These are phyloP conservation scores for Tadarida brasiliensis DNA, from an alignment of 2,797 vertebrate genomes.

Conservation along the genomic window DNA sequence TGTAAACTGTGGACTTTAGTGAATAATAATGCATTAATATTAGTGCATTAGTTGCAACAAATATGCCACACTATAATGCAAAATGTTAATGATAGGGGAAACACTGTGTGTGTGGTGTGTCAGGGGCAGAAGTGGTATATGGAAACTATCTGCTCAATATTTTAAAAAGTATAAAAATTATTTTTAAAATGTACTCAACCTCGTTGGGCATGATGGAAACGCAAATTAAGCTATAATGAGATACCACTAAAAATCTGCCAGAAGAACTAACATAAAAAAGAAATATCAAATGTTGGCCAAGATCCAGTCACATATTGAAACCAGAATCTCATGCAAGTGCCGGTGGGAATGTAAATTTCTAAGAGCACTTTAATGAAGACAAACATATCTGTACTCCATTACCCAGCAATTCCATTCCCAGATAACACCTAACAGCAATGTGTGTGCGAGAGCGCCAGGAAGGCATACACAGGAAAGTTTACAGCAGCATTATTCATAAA, in stretches of 20 bases:
- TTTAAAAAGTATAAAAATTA: slow-evolving; percentile 9
- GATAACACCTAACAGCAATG: not conserved
- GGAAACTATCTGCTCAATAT: not conserved
- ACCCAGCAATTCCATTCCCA: not conserved
- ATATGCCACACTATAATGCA: not conserved
- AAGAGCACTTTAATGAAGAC: not conserved
- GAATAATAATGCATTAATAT: not conserved
- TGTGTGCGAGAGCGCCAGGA: not conserved
- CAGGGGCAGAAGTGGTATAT: not conserved
- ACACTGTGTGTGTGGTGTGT: not conserved
- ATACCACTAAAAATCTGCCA: not conserved
- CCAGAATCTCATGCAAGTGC: not conserved
- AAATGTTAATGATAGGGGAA: not conserved
- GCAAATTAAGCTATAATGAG: slow-evolving; percentile 38
- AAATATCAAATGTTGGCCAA: not conserved
- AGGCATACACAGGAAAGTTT: not conserved
- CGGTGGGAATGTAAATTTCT: not conserved
- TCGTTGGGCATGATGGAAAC: not conserved
- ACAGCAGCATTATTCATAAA: not conserved
- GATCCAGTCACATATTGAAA: not conserved
- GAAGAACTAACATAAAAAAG: not conserved
- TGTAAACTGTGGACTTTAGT: not conserved
- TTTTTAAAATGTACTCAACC: not conserved
- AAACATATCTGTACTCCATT: not conserved
- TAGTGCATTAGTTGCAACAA: not conserved